Percentiles rank a stretch among this genome's conserved stretches.
phyloP scores from a whole-genome alignment of 1,140 invertebrate species.

The Grapholita molesta region DNA sequence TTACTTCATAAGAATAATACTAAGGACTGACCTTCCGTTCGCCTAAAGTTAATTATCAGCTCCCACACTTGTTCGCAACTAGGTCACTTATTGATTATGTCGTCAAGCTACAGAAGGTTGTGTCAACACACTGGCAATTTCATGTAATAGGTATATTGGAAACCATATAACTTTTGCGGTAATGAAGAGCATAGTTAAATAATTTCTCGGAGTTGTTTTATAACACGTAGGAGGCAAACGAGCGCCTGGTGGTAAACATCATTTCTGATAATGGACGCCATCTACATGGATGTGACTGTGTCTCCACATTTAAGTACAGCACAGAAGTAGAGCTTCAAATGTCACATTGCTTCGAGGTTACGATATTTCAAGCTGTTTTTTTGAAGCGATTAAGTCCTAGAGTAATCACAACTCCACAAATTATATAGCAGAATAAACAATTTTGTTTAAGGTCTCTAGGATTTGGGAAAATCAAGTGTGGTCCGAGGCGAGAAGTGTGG shows the following conservation, averaged over 20 bases:
- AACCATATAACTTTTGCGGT: background rate
- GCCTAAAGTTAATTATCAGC: constrained; percentile 4
- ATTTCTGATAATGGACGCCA: no score
- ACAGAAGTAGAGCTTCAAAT: no score
- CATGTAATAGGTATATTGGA: background rate
- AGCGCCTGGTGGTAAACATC: background rate
- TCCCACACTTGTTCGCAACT: constrained; percentile 8
- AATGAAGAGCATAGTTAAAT: background rate
- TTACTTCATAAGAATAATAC: background rate
- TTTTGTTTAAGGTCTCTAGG: no score
- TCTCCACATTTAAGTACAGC: no score
- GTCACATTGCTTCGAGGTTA: no score
- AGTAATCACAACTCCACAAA: no score
- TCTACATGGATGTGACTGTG: no score
- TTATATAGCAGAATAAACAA: no score
- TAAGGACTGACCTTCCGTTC: background rate
- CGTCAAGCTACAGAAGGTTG: background rate
- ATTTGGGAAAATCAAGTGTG: no score
- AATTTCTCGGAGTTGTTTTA: background rate
- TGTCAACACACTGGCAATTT: background rate
- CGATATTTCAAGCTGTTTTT: no score
- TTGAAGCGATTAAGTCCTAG: no score
- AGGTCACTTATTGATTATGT: constrained; percentile 9
- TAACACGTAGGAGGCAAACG: background rate
- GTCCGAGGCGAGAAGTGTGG: no score